Evolutionary conservation across 2,113 vertebrate genomes (phyloP).

Genomic region (Dicrurus megarhynchus): DNA sequence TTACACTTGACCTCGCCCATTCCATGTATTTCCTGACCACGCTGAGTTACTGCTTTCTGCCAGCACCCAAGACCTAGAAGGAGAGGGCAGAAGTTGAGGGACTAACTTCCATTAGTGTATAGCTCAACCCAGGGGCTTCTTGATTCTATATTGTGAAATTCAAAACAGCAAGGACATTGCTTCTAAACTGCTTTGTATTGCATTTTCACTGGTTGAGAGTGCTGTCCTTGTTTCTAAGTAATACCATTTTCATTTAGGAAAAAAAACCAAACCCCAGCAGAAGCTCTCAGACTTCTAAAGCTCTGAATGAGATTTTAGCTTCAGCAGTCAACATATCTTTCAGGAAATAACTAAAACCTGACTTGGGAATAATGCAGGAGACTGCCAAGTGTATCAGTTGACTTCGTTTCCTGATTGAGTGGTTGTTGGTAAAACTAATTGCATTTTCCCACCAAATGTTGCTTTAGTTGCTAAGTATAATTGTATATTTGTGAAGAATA

Average conservation of each 20-base stretch:
- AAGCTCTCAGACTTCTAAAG: neutral
- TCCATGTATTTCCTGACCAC: neutral
- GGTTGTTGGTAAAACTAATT: slow-evolving; percentile 6
- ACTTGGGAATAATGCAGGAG: neutral
- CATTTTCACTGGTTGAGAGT: neutral
- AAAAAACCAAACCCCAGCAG: neutral
- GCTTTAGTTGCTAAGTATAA: neutral
- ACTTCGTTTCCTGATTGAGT: neutral
- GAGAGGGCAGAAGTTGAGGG: neutral
- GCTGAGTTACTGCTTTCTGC: neutral
- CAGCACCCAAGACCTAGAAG: neutral
- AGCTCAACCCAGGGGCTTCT: neutral
- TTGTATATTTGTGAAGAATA: neutral
- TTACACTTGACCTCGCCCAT: neutral
- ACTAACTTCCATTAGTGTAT: neutral
- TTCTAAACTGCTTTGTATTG: neutral
- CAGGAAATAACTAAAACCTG: slow-evolving; percentile 12
- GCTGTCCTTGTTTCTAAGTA: neutral
- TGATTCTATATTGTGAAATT: neutral
- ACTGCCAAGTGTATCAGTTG: neutral
- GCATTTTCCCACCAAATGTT: neutral
- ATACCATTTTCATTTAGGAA: neutral
- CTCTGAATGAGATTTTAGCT: neutral
- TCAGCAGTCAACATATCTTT: neutral
- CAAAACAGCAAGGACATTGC: neutral